phyloP scores from a whole-genome alignment of 1,140 invertebrate genomes.

The Drosophila seguyi region DNA sequence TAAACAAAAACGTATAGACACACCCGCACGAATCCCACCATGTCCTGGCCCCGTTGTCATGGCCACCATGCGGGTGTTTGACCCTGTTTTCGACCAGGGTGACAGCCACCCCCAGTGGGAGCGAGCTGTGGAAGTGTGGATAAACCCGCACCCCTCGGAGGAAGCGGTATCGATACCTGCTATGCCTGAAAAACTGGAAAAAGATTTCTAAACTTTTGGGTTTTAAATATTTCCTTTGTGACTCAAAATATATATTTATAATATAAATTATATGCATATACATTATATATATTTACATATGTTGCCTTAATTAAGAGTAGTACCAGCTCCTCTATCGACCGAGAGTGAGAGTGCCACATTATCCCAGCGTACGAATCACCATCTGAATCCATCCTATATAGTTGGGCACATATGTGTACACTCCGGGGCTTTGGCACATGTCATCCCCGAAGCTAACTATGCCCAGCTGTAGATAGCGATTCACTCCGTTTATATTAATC shows the following conservation, averaged over 20 bases:
- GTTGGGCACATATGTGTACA: slow-evolving; percentile 39
- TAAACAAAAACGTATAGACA: slow-evolving; percentile 56
- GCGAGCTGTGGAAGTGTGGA: neutral
- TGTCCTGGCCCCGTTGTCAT: slow-evolving; percentile 49
- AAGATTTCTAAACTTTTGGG: neutral
- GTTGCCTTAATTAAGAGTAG: neutral
- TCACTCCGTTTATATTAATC: neutral
- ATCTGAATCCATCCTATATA: slow-evolving; percentile 11
- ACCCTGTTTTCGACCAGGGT: slow-evolving; percentile 48
- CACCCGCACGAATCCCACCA: slow-evolving; percentile 17
- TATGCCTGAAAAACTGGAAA: neutral
- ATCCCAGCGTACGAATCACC: neutral
- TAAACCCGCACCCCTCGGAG: neutral
- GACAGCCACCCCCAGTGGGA: slow-evolving; percentile 11
- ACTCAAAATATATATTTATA: neutral
- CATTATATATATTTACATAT: neutral
- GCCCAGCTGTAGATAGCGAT: slow-evolving; percentile 48
- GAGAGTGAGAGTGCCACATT: neutral
- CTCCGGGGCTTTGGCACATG: slow-evolving; percentile 25
- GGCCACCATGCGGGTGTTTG: slow-evolving; percentile 48
- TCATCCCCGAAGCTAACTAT: slow-evolving; percentile 31
- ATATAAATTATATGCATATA: too few relatives aligned
- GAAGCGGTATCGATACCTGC: slow-evolving; percentile 10
- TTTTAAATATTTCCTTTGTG: neutral
- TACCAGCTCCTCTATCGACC: neutral